phyloP scores from a whole-genome alignment of 2,113 vertebrate genomes.

The Calcarius ornatus region DNA sequence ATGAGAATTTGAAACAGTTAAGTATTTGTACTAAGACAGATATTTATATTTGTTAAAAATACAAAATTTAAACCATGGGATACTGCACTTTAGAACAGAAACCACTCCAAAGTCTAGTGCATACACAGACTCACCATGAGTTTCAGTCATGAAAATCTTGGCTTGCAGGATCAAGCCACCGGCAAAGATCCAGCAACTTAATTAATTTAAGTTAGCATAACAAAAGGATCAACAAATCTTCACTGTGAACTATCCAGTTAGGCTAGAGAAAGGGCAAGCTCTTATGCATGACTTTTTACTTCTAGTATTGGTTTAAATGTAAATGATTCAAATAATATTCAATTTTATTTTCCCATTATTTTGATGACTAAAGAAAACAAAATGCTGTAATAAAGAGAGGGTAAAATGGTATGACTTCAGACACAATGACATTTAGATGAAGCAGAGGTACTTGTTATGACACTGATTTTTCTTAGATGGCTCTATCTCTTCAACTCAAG shows the following conservation, averaged over 20 bases:
- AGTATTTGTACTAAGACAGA: neutral
- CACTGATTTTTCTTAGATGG: neutral
- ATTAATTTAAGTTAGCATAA: neutral
- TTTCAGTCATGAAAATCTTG: neutral
- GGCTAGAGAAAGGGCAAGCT: neutral
- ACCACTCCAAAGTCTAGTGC: neutral
- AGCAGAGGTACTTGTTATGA: neutral
- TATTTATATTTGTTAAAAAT: neutral
- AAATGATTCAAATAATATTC: neutral
- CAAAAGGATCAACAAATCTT: neutral
- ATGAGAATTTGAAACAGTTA: neutral
- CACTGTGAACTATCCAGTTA: neutral
- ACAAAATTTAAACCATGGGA: neutral
- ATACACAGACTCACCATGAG: neutral
- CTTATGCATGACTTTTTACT: neutral
- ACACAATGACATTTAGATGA: neutral
- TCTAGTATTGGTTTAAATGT: neutral
- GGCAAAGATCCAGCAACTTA: neutral
- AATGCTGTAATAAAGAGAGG: neutral
- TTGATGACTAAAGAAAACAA: neutral
- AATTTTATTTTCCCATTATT: neutral
- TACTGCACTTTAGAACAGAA: neutral
- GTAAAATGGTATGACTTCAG: neutral
- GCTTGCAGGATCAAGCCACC: neutral
- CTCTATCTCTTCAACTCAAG: neutral